Evolutionary conservation across 2,888 invertebrate species (phyloP), one percentile per base, ranked within the genome.

Genomic region (Apomyelois bistriatella): DNA sequence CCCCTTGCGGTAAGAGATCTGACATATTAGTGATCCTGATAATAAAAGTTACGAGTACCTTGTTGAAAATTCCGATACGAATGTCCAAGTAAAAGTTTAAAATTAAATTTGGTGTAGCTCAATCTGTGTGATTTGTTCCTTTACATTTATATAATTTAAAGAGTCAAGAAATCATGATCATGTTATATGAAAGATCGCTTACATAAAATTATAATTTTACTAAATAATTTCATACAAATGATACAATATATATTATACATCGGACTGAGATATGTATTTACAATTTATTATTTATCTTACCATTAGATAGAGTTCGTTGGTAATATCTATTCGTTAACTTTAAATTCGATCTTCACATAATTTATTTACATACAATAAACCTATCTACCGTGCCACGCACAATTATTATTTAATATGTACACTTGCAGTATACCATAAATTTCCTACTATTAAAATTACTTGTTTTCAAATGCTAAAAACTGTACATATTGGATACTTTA

Each of bases 211-310:
- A 63, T 56, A 56, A 53, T 57, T 50, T 48, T 52, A 43, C 49
- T 28, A 38, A 30, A 40, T 52, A 66, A 10, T 6, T 4, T 68
- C 65, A 66, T 71, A 69, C 67, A 74, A 59, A 62, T 62, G 54
- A 57, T 65, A 67, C 52, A 63, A 65, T 68, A 3, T 3, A 22
- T 74, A 72, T 73, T 60, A n/a, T 75, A 82, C 78, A 84, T 70
- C 58, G 69, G 72, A 76, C 68, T 65, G 69, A 76, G 81, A 82
- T 83, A 85, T 82, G 82, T 81, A 79, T 77, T 42, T 79, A 80
- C 79, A 70, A 51, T 58, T 54, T 63, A 72, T 58, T 67, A 64
- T 68, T 53, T 58, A 68, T 65, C 61, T 55, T 58, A 57, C 47
- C 54, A 57, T 60, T 68, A 60, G 56, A 68, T 65, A n/a, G 61